Evolutionary conservation across 2,888 invertebrate genomes (phyloP).

Genomic region (Choreutis nemorana): DNA sequence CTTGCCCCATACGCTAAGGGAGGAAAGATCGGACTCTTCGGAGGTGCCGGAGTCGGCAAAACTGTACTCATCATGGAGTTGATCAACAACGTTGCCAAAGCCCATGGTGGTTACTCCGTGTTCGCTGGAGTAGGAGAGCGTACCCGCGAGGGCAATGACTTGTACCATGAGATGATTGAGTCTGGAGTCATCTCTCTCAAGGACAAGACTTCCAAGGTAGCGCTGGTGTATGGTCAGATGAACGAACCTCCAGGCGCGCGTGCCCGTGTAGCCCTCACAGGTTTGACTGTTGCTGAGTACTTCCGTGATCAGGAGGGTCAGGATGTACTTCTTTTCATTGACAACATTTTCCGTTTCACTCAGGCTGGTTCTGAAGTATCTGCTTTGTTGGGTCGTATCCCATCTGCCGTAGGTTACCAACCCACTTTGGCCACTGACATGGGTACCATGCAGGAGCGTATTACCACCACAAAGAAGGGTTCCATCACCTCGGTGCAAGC

Average conservation of each 20-base stretch:
- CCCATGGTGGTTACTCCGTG: constrained; percentile 96
- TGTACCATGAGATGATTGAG: constrained; percentile 97
- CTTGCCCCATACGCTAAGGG: constrained; percentile 94
- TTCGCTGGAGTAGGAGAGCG: constrained; percentile 96
- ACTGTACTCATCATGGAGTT: constrained; percentile 97
- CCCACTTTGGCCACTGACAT: constrained; percentile 96
- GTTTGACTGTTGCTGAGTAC: constrained; percentile 92
- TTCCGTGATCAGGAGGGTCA: constrained; percentile 96
- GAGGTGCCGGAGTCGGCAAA: constrained; percentile 95
- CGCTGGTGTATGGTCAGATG: constrained; percentile 96
- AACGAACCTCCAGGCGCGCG: constrained; percentile 97
- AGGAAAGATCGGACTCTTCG: constrained; percentile 94
- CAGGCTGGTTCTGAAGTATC: constrained; percentile 92
- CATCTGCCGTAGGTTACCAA: constrained; percentile 96
- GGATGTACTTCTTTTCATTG: constrained; percentile 94
- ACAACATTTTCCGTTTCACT: constrained; percentile 96
- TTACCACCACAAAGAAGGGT: constrained; percentile 92
- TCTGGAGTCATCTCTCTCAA: constrained; percentile 90
- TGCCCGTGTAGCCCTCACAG: constrained; percentile 92
- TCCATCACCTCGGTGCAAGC: constrained; percentile 96
- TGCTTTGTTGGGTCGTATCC: constrained; percentile 93
- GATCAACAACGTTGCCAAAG: constrained; percentile 95
- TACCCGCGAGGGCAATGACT: constrained; percentile 95
- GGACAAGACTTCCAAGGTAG: constrained; percentile 90
- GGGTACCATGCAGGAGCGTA: constrained; percentile 98